Evolutionary conservation across 1,140 invertebrate species (phyloP).

Genomic region (Aphaenogaster ashmeadi): DNA sequence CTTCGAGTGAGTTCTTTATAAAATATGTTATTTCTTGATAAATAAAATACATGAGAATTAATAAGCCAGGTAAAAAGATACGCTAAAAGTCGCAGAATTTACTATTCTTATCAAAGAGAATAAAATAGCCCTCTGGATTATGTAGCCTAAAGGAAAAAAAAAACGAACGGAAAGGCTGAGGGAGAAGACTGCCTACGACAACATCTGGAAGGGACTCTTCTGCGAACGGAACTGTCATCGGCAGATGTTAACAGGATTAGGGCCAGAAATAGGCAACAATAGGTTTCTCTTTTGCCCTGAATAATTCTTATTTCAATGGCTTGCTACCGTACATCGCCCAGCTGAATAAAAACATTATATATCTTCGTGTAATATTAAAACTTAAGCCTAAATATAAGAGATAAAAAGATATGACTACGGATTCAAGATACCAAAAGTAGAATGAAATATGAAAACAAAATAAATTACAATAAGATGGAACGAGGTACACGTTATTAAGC

Average conservation of each 20-base stretch:
- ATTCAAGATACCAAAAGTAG: neutral
- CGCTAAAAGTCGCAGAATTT: neutral
- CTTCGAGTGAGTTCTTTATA: neutral
- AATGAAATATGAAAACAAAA: neutral
- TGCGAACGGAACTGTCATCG: slow-evolving; percentile 64
- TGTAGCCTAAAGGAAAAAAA: slow-evolving; percentile 31
- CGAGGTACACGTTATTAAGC: neutral
- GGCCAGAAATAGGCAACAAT: slow-evolving; percentile 50
- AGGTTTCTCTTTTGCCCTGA: slow-evolving; percentile 2
- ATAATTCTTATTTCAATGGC: slow-evolving; percentile 14
- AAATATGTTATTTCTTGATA: slow-evolving; percentile 21
- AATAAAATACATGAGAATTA: slow-evolving; percentile 13
- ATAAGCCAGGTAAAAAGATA: neutral
- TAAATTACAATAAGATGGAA: neutral
- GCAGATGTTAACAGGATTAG: slow-evolving; percentile 73
- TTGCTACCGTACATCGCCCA: neutral
- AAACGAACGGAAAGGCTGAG: slow-evolving; percentile 36
- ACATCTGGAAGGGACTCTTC: slow-evolving; percentile 61
- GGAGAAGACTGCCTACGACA: slow-evolving; percentile 51
- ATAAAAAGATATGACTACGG: neutral
- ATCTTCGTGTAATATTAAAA: neutral
- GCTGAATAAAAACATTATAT: slow-evolving; percentile 6
- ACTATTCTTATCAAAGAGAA: neutral
- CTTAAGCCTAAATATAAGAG: neutral
- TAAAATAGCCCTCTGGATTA: neutral